Percentiles rank a stretch among this genome's conserved stretches.
These are phyloP conservation scores for Ochropacha duplaris DNA, from an alignment of 2,888 invertebrate genomes.

Conservation along the genomic window DNA sequence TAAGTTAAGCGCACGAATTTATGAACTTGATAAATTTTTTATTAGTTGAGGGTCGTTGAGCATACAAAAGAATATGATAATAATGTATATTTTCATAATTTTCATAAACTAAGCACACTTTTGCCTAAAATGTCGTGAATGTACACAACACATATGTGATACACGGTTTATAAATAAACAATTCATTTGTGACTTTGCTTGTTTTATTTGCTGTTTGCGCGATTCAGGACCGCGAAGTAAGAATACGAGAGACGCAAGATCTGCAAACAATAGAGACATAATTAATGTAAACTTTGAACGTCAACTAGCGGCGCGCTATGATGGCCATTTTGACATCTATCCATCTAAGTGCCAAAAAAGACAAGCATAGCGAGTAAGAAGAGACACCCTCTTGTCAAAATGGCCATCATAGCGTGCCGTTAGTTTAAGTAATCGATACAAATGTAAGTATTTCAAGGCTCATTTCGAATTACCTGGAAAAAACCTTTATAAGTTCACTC, in stretches of 20 bases:
- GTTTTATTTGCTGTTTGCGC: constrained; percentile 48
- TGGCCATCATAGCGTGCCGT: too few species aligned
- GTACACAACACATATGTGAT: constrained; percentile 80
- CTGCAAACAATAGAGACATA: constrained; percentile 44
- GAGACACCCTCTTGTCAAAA: too few species aligned
- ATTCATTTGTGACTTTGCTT: constrained; percentile 58
- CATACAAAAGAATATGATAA: constrained; percentile 45
- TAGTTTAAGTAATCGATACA: too few species aligned
- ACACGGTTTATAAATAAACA: constrained; percentile 78
- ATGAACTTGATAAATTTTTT: constrained; percentile 57
- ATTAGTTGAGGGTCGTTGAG: constrained; percentile 53
- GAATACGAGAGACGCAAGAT: constrained; percentile 73
- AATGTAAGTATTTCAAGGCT: too few species aligned
- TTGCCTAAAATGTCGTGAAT: constrained; percentile 77
- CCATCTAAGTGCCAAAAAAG: too few species aligned
- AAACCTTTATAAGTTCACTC: constrained; percentile 15
- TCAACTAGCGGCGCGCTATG: background rate
- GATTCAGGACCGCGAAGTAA: constrained; percentile 72
- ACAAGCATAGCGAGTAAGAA: too few species aligned
- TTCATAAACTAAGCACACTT: constrained; percentile 71
- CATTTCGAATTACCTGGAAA: background rate
- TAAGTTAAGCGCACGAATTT: constrained; percentile 79
- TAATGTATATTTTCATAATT: constrained; percentile 62
- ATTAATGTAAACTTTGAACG: background rate
- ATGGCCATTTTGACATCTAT: too few species aligned